These are phyloP conservation scores for Periphyllus acericola DNA, from an alignment of 2,888 invertebrate genomes.

Conservation along the genomic window DNA sequence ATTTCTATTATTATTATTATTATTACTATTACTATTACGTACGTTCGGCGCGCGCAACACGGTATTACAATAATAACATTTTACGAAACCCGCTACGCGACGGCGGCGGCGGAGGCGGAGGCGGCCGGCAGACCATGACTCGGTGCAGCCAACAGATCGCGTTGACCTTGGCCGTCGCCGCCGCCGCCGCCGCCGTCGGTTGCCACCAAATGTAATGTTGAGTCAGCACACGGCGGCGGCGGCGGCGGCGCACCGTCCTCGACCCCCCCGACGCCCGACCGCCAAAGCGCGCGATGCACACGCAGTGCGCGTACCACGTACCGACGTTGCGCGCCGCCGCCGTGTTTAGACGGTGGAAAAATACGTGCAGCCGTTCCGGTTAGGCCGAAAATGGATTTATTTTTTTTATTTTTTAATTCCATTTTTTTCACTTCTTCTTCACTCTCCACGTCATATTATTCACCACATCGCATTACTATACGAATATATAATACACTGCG, in stretches of 20 bases:
- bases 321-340: not conserved
- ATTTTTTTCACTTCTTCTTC: not conserved
- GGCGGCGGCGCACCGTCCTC: not conserved
- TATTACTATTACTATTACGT: conserved; percentile 3
- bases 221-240: conserved; percentile 52
- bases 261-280: not conserved
- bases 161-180: conserved; percentile 56
- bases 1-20: conserved; percentile 1
- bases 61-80: not conserved
- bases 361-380: conserved; percentile 61
- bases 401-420: conserved; percentile 3
- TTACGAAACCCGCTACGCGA: conserved; percentile 47
- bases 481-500: not conserved
- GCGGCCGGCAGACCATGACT: conserved; percentile 52
- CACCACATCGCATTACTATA: not conserved
- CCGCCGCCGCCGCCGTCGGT: conserved; percentile 25
- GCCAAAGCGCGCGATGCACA: not conserved
- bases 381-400: conserved; percentile 26
- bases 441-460: conserved; percentile 11
- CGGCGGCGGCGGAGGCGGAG: conserved; percentile 26
- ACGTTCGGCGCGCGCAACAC: not conserved
- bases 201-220: conserved; percentile 61
- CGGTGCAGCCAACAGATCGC: conserved; percentile 53
- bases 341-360: conserved; percentile 55
- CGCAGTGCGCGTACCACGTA: not conserved